Base-by-base conservation (phyloP, 2,113 vertebrate genomes). In the Chaetops frenatus region DNA sequence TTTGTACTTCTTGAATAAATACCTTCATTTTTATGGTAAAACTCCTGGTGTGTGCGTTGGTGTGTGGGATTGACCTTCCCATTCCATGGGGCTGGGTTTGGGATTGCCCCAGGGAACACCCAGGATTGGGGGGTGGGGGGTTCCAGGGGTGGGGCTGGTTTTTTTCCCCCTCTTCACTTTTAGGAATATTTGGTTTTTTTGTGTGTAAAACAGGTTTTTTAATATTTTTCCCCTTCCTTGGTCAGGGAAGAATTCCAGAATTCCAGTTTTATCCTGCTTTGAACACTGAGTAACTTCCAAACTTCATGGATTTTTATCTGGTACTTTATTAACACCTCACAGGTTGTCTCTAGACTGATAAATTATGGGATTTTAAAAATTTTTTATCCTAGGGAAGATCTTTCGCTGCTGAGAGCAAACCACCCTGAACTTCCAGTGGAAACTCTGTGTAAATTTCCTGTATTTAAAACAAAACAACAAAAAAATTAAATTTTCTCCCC, bases 1-100 rank as follows among this genome's bases (percentile, higher is more conserved):
- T 97, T 97, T 97, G 97, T 97, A 97, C 95, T 97, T 97, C 97
- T 97, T 97, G 96, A 97, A 97, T 97, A 97, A 97, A 97, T 94
- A 95, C 94, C 69, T 96, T 95, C 97, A 96, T 96, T 97, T 97
- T 97, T 97, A 97, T 94, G 96, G 95, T 94, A 97, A 95, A 91
- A 22, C 23, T 10, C 79, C 2, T 38, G 48, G 44, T 66, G 72
- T 27, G 95, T 11, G 0, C 12, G n/a, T 96, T 40, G 74, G 80
- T 93, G 78, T 36, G 12, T 8, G 91, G 92, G 81, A 7, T 40
- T 6, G 65, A 4, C 3, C 0, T 28, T 72, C 24, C 1, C 44
- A 0, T 27, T 6, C 12, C 2, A 0, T 5, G 58, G 92, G 62
- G 93, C 60, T 79, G 18, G 40, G 1, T 53, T 31, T 73, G 94